Conservation (phyloP, 64 coral and sea anemone genomes). For the Hydrozoanthus tunicans region DNA sequence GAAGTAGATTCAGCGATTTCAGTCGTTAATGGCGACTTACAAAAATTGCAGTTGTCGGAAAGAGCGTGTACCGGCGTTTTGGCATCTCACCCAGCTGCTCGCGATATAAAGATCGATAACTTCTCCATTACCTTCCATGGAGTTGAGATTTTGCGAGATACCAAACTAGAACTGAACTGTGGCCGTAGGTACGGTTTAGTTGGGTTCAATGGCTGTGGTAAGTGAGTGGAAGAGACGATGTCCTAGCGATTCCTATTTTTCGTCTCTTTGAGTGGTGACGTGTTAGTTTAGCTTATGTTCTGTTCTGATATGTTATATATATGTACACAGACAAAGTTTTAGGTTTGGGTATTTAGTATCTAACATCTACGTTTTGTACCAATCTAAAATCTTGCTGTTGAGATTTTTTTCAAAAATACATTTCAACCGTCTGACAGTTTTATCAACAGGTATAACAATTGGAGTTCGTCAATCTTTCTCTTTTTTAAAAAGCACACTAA, state of each 20-base stretch:
- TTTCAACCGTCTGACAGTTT: too few species aligned
- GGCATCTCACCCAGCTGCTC: constrained; percentile 87
- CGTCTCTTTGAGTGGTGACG: background rate
- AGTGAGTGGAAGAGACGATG: background rate
- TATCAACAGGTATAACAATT: too few species aligned
- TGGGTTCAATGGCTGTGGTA: constrained; percentile 97
- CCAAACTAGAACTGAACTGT: constrained; percentile 92
- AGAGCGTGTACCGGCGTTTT: constrained; percentile 99
- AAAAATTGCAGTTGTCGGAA: constrained; percentile 66
- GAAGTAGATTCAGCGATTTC: constrained; percentile 31
- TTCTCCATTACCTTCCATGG: constrained; percentile 99
- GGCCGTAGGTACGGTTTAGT: constrained; percentile 96
- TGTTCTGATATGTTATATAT: background rate
- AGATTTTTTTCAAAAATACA: too few species aligned
- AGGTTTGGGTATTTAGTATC: too few species aligned
- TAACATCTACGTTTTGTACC: too few species aligned
- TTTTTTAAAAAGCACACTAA: too few species aligned
- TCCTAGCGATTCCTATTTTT: background rate
- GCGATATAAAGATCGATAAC: constrained; percentile 93
- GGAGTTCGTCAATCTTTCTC: too few species aligned
- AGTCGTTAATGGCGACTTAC: constrained; percentile 52
- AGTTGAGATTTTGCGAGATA: constrained; percentile 87
- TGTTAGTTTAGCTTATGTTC: background rate
- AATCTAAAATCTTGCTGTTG: too few species aligned
- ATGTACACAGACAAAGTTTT: too few species aligned